phyloP scores from a whole-genome alignment of 2,888 invertebrate genomes.

The Tetramorium bicarinatum region DNA sequence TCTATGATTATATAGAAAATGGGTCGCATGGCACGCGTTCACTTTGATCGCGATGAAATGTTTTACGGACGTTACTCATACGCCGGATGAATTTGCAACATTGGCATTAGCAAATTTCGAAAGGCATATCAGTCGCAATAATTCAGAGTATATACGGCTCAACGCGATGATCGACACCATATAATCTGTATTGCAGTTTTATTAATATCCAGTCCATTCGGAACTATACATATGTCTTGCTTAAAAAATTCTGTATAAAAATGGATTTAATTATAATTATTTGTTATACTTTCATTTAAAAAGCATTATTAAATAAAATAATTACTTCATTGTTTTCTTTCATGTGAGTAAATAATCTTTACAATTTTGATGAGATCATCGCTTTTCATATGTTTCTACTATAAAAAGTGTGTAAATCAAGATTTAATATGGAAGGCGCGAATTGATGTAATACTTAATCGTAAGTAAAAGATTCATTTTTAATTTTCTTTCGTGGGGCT shows the following conservation, averaged over 20 bases:
- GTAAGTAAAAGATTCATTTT: background rate
- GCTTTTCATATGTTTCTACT: background rate
- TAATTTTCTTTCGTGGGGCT: background rate
- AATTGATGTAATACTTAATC: background rate
- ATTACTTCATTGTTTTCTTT: background rate
- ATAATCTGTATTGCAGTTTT: slow-evolving; percentile 6
- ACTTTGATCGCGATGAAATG: slow-evolving; percentile 51
- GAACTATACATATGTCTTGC: background rate
- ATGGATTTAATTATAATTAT: background rate
- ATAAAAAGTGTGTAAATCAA: background rate
- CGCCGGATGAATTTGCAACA: slow-evolving; percentile 16
- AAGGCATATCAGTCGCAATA: slow-evolving; percentile 20
- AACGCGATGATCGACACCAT: background rate
- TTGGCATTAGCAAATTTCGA: slow-evolving; percentile 35
- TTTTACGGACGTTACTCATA: slow-evolving; percentile 42
- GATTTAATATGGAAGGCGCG: background rate
- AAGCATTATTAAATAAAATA: background rate
- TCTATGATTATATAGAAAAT: slow-evolving; percentile 55
- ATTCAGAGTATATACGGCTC: slow-evolving; percentile 14
- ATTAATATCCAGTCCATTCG: slow-evolving; percentile 18
- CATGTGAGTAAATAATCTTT: background rate
- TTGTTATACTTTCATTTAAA: background rate
- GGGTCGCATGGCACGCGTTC: slow-evolving; percentile 37
- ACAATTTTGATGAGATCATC: background rate
- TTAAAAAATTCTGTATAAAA: slow-evolving; percentile 6